These are phyloP conservation scores for Aphaenogaster ashmeadi DNA, from an alignment of 1,140 invertebrate genomes.

Conservation along the genomic window DNA sequence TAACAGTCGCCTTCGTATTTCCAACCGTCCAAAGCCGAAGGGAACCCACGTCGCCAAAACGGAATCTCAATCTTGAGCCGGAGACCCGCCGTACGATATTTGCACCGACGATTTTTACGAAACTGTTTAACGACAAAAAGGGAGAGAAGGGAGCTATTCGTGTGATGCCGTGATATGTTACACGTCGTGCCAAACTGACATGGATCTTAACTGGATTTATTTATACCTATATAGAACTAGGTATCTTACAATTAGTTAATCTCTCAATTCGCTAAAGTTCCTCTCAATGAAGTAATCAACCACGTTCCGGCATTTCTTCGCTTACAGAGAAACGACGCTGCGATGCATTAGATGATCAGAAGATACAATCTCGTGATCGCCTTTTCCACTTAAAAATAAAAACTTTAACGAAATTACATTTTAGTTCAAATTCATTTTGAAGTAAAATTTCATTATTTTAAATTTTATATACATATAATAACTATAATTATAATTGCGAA, in stretches of 20 bases:
- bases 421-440: not conserved
- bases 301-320: not conserved
- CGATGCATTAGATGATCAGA: not conserved
- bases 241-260: conserved; percentile 8
- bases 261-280: conserved; percentile 23
- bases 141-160: not conserved
- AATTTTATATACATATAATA: not conserved
- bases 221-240: not conserved
- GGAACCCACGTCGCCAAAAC: conserved; percentile 68
- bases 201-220: conserved; percentile 62
- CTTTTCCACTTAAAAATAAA: not conserved
- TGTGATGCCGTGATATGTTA: not conserved
- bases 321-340: not conserved
- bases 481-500: not conserved
- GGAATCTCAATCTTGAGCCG: conserved; percentile 68
- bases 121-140: conserved; percentile 52
- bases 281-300: conserved; percentile 29
- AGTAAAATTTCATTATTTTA: not conserved
- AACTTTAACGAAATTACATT: not conserved
- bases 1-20: conserved; percentile 76
- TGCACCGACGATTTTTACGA: conserved; percentile 64
- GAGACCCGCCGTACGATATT: conserved; percentile 37
- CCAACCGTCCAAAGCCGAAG: conserved; percentile 66
- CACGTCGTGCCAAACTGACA: conserved; percentile 57
- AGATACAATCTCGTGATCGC: not conserved